Evolutionary conservation across 2,888 invertebrate species (phyloP).

Genomic region (Micropterix aruncella): DNA sequence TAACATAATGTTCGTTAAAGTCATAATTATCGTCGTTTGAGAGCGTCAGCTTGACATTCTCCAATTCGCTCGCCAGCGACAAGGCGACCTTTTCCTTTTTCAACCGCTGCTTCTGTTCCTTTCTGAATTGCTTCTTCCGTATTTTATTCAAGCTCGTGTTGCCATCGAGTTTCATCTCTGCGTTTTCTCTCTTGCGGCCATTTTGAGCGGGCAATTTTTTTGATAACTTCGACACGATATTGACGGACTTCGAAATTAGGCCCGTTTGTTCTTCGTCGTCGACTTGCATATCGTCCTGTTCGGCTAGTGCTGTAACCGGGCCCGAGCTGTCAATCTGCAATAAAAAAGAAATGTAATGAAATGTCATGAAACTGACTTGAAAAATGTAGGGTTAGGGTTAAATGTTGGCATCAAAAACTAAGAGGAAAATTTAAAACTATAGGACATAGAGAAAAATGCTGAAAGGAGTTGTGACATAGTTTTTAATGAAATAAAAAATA

Average conservation of each 20-base stretch:
- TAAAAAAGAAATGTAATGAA: too few species aligned
- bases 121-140: constrained; percentile 45
- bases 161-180: constrained; percentile 56
- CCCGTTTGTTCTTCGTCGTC: constrained; percentile 31
- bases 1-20: constrained; percentile 44
- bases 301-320: constrained; percentile 34
- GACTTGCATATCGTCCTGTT: constrained; percentile 36
- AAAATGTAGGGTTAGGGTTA: too few species aligned
- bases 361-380: too few species aligned
- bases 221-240: constrained; percentile 24
- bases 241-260: constrained; percentile 27
- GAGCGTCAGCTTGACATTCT: constrained; percentile 37
- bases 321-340: constrained; percentile 47
- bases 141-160: constrained; percentile 37
- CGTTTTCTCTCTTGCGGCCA: constrained; percentile 35
- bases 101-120: constrained; percentile 39
- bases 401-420: too few species aligned
- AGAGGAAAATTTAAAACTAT: too few species aligned
- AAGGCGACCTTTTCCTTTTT: constrained; percentile 45
- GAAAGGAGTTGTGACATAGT: too few species aligned
- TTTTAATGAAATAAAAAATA: too few species aligned
- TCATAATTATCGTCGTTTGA: constrained; percentile 39
- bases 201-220: constrained; percentile 24
- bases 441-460: too few species aligned
- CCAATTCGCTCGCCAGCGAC: constrained; percentile 48